Base-by-base conservation (phyloP, 2,797 vertebrate species). In the Melanotaenia nigrans region DNA sequence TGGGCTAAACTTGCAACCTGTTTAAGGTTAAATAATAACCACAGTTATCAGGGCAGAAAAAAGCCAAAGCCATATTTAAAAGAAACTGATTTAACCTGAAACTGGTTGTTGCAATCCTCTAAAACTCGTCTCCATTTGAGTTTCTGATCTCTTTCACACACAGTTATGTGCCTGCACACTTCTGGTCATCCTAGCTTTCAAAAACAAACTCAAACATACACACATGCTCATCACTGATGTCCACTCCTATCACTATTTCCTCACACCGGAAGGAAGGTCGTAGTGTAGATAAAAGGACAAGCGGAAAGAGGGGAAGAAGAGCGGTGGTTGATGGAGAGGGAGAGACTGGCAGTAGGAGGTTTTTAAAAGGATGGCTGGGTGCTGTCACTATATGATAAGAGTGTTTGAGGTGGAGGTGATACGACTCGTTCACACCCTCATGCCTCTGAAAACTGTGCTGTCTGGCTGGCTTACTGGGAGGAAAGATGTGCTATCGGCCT, bases 341-440 rank as follows among this genome's bases (percentile, higher is more conserved):
- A 74, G 65, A 65, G 54, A 65, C 58, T 75, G 57, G 54, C 78
- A 1, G 1, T 36, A 33, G 78, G 68, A 73, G 60, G 54, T 68
- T 83, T 82, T 81, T 75, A 28, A 80, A 83, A 85, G 85, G 79
- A 71, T 33, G 66, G 45, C 73, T 51, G 65, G 71, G 35, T 83
- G 75, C 85, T 89, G 87, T 81, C 65, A 59, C 69, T 73, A 74
- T n/a, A 16, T 77, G 89, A 90, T 88, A 87, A 90, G 79, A 60
- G 51, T 80, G 77, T 83, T 81, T 81, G 79, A 83, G 57, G 75
- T 77, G 71, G 74, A 85, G 76, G 76, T 73, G 81, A 84, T 79
- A 59, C 16, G 25, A 75, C 69, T 76, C 73, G 42, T 78, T 82
- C 53, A 65, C 79, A 73, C 53, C 64, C 69, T 77, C 63, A 53